Conservation (phyloP, 2,888 invertebrate species). For the Agrilus cyanescens region DNA sequence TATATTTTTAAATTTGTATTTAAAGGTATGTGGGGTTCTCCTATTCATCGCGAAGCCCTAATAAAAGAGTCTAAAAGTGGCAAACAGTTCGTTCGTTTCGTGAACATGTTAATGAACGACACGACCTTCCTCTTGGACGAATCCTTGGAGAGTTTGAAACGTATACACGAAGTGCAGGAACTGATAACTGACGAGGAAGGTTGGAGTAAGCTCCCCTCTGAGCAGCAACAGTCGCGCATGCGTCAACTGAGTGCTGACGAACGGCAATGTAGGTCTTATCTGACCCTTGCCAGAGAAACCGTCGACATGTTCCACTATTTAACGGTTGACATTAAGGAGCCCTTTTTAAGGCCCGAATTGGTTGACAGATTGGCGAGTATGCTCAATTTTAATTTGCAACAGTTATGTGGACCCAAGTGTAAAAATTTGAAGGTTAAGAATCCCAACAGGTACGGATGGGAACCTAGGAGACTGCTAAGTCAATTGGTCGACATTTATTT, state of each 20-base stretch:
- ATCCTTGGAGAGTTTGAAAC: slow-evolving; percentile 81
- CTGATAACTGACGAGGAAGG: slow-evolving; percentile 57
- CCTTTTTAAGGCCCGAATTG: slow-evolving; percentile 86
- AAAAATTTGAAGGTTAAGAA: slow-evolving; percentile 85
- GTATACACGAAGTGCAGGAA: slow-evolving; percentile 80
- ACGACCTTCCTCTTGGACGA: slow-evolving; percentile 95
- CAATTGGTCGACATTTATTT: slow-evolving; percentile 94
- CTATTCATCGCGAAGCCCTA: slow-evolving; percentile 74
- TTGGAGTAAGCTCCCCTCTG: slow-evolving; percentile 55
- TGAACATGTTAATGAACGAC: slow-evolving; percentile 98
- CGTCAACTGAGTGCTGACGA: slow-evolving; percentile 76
- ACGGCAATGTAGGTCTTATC: slow-evolving; percentile 77
- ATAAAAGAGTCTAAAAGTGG: slow-evolving; percentile 85
- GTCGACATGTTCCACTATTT: slow-evolving; percentile 97
- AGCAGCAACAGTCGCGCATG: slow-evolving; percentile 61
- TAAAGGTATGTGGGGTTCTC: slow-evolving; percentile 78
- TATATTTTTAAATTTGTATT: slow-evolving; percentile 53
- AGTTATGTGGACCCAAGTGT: slow-evolving; percentile 93
- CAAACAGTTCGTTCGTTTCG: slow-evolving; percentile 89
- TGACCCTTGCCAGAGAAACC: slow-evolving; percentile 87
- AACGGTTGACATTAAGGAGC: slow-evolving; percentile 87
- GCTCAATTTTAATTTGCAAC: slow-evolving; percentile 96
- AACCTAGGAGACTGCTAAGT: slow-evolving; percentile 80
- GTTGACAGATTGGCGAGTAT: slow-evolving; percentile 92
- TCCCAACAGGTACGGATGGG: slow-evolving; percentile 95